phyloP scores from a whole-genome alignment of 37 sponge, comb jelly and placozoan genomes.

The Theonella swinhoei region DNA sequence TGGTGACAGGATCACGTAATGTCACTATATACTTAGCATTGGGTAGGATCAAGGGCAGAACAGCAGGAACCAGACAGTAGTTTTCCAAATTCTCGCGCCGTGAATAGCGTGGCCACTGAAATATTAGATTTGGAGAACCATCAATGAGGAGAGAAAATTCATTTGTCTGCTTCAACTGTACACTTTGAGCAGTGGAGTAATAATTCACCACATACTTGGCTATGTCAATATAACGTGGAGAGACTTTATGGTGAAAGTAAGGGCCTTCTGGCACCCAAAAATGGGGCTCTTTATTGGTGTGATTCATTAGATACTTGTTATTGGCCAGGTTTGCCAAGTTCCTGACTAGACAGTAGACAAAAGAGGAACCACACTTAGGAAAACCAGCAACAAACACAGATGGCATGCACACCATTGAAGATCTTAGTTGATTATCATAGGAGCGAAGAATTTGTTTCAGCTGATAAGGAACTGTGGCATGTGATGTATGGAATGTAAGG shows the following conservation, averaged over 20 bases:
- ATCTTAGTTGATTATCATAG: neutral
- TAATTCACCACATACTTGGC: slow-evolving; percentile 9
- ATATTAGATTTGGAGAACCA: slow-evolving; percentile 32
- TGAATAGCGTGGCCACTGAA: slow-evolving; percentile 29
- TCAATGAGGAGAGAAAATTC: neutral
- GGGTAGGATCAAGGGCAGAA: slow-evolving; percentile 36
- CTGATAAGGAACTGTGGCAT: too few relatives aligned
- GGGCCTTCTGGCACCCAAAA: slow-evolving; percentile 31
- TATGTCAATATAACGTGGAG: neutral
- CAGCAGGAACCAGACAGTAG: slow-evolving; percentile 43
- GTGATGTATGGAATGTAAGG: too few relatives aligned
- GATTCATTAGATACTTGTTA: neutral
- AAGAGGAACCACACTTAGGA: slow-evolving; percentile 58
- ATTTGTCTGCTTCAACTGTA: neutral
- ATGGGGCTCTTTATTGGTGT: slow-evolving; percentile 38
- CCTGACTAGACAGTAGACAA: slow-evolving; percentile 28
- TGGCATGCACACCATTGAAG: slow-evolving; percentile 35
- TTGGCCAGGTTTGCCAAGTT: neutral
- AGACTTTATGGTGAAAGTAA: neutral
- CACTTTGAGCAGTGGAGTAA: neutral
- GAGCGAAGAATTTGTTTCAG: neutral
- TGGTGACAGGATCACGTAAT: slow-evolving; percentile 40
- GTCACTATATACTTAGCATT: slow-evolving; percentile 43
- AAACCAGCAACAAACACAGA: slow-evolving; percentile 44
- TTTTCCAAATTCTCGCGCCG: neutral